phyloP scores from a whole-genome alignment of 2,888 invertebrate genomes.

The Leptopilina myrica region DNA sequence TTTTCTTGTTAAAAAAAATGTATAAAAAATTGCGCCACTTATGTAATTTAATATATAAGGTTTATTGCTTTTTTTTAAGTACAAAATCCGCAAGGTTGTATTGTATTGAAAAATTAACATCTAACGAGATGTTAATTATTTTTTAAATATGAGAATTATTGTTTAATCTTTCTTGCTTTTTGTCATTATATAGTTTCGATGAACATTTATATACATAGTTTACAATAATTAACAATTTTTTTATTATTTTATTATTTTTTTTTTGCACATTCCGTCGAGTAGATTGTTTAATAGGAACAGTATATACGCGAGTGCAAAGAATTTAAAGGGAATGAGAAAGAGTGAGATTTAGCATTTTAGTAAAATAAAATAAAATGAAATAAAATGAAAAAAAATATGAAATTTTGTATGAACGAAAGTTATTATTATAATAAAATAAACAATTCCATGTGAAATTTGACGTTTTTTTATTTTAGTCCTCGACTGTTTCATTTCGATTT shows the following conservation, averaged over 20 bases:
- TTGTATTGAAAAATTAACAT: conserved; percentile 22
- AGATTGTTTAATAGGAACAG: conserved; percentile 16
- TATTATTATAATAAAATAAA: conserved; percentile 34
- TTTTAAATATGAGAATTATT: conserved; percentile 33
- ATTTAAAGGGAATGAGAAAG: conserved; percentile 35
- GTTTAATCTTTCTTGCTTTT: conserved; percentile 32
- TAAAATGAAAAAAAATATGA: not conserved
- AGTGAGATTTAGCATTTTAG: conserved; percentile 13
- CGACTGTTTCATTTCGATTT: not conserved
- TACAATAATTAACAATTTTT: conserved; percentile 21
- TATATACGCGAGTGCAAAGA: conserved; percentile 14
- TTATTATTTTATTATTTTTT: not conserved
- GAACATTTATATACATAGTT: conserved; percentile 6
- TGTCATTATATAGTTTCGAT: conserved; percentile 5
- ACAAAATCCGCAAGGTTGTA: not conserved
- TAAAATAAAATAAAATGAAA: not conserved
- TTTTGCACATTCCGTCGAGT: conserved; percentile 38
- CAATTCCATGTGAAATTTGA: conserved; percentile 43
- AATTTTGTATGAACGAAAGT: conserved; percentile 27
- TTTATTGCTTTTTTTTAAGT: conserved; percentile 13
- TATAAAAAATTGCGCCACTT: not conserved
- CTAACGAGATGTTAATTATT: conserved; percentile 7
- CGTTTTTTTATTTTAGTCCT: conserved; percentile 49
- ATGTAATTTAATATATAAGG: conserved; percentile 28
- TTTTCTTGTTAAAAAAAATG: not conserved